Evolutionary conservation across 1,140 invertebrate species (phyloP), one percentile per base, ranked within the genome.

Genomic region (Drepana arcuata): DNA sequence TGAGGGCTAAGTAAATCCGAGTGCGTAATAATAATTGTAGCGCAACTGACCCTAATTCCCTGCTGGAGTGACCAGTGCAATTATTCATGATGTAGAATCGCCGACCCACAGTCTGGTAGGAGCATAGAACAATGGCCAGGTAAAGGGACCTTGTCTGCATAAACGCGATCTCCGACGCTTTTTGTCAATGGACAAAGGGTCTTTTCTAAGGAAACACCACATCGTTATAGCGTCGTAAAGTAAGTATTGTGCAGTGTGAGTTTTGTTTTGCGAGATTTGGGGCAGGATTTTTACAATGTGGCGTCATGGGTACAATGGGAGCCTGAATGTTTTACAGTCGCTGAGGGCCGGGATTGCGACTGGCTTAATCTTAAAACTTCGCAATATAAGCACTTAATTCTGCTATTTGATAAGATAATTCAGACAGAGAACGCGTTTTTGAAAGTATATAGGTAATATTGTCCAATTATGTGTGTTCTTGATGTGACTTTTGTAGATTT

Each of bases 201-300:
- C 73, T 73, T 71, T 79, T 81, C 72, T 73, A 70, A 64, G 65
- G 70, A 68, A 75, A 71, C 74, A 81, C 72, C 74, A 79, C 74
- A 77, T 79, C 77, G 77, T 81, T 79, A 81, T 74, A 63, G 64
- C 65, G 52, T 75, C 65, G 60, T 79, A 79, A 81, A 81, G 64
- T 68, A 71, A 60, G 63, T 67, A 78, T 80, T 74, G 70, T 78
- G 65, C 53, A 71, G 68, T 53, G 45, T 33, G 38, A 72, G 64
- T 71, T 77, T 78, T 74, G 72, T 81, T 81, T 74, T 59, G 66
- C 51, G 44, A 73, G 70, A 77, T 81, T 73, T 79, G 54, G 74
- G 70, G 77, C 72, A 81, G 60, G 38, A 77, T 66, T 75, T 80
- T 81, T 78, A 70, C 57, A 74, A 62, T 51, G 57, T 71, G 70